Evolutionary conservation across 64 coral and sea anemone species (phyloP).

Genomic region (Pocillopora damicornis): DNA sequence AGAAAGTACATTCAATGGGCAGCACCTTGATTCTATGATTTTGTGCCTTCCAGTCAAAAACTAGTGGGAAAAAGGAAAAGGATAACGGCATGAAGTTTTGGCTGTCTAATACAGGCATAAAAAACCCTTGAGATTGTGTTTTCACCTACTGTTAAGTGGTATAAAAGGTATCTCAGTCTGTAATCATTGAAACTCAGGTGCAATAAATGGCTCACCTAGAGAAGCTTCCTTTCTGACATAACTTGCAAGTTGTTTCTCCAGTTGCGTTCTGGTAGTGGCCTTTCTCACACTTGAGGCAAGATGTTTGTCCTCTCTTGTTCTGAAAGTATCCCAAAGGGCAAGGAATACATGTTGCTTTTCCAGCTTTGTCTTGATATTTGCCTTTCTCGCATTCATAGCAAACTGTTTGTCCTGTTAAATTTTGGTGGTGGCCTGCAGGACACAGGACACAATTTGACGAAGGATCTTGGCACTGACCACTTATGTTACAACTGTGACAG

Average conservation of each 20-base stretch:
- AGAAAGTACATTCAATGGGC: no score
- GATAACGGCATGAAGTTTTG: no score
- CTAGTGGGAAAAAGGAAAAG: no score
- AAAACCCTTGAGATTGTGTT: background rate
- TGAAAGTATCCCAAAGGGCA: slow-evolving; percentile 43
- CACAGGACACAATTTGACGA: slow-evolving; percentile 27
- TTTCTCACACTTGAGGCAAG: slow-evolving; percentile 2
- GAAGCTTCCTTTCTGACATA: slow-evolving; percentile 9
- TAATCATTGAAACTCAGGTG: background rate
- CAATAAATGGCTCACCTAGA: background rate
- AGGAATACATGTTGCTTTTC: slow-evolving; percentile 2
- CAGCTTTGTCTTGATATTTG: slow-evolving; percentile 36
- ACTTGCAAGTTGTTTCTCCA: slow-evolving; percentile 11
- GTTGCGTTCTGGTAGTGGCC: slow-evolving; percentile 15
- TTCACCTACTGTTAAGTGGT: background rate
- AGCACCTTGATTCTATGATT: no score
- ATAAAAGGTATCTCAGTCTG: background rate
- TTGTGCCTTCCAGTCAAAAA: no score
- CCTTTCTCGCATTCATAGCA: slow-evolving; percentile 34
- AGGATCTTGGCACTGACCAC: slow-evolving; percentile 16
- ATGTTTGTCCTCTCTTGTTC: background rate
- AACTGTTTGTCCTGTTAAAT: slow-evolving; percentile 31
- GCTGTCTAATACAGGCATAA: no score
- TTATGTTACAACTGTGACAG: slow-evolving; percentile 29
- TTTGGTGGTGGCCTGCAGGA: slow-evolving; percentile 50